Conservation (phyloP, 2,113 vertebrate genomes). For the Herpailurus yagouaroundi region DNA sequence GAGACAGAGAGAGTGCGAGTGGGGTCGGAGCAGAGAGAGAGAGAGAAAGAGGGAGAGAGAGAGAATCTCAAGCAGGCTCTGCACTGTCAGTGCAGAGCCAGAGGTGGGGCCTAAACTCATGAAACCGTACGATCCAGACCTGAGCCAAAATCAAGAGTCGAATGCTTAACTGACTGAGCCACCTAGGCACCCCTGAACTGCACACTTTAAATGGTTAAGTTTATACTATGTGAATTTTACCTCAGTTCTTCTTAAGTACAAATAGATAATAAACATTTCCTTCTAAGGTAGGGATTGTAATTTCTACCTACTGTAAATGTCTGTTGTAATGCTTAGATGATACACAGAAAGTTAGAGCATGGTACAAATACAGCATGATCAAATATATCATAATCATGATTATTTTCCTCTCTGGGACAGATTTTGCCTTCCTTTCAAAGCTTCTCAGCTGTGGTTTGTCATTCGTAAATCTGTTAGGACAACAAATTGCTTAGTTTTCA, state of each 20-base stretch:
- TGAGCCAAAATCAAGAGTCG: too few species aligned
- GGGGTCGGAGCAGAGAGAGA: too few species aligned
- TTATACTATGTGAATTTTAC: background rate
- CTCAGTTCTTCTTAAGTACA: background rate
- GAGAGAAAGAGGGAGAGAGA: too few species aligned
- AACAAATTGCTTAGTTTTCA: background rate
- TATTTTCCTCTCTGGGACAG: background rate
- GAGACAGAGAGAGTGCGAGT: too few species aligned
- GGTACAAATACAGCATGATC: background rate
- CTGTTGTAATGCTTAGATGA: background rate
- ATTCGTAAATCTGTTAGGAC: background rate
- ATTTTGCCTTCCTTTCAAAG: constrained; percentile 8
- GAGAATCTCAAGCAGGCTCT: too few species aligned
- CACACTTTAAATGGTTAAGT: background rate
- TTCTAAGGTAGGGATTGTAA: background rate
- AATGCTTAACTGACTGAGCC: too few species aligned
- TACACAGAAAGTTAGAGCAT: background rate
- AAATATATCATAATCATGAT: background rate
- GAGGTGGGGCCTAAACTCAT: too few species aligned
- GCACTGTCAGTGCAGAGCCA: too few species aligned
- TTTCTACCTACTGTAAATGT: background rate
- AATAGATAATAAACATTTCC: background rate
- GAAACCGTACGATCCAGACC: too few species aligned
- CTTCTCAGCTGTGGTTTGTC: background rate
- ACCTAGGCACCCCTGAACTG: too few species aligned